Evolutionary conservation across 2,888 invertebrate genomes (phyloP), one percentile per base, ranked within the genome.

Genomic region (Xestobium rufovillosum): DNA sequence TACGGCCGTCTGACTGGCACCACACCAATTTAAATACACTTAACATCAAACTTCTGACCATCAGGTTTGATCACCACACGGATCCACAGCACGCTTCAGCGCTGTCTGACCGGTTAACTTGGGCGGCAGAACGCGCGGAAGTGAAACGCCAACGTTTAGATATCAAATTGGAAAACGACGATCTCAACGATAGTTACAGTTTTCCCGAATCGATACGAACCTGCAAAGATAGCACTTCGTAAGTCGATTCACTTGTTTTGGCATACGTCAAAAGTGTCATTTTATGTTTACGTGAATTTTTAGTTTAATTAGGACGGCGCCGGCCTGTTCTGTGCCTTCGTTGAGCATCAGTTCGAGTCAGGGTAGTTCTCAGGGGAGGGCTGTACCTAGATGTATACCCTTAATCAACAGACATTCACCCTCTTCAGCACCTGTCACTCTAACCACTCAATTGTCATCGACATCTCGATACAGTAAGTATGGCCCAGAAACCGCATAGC

Each of bases 151-250:
- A 70, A 55, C 76, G 76, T 60, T 66, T 75, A 61, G 77, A 76
- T 51, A 75, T 82, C 51, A 83, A 83, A 66, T 61, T 80, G 53
- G 82, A 83, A 65, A 76, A 80, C 55, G 82, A 82, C 58, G 76
- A 81, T 56, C 75, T 78, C 29, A 78, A 73, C 57, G 78, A 77
- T 53, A 76, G 78, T 60, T 83, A 80, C 64, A 69, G 76, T 47
- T 82, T 80, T 63, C 71, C 71, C 39, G 72, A 75, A 50, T 65
- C 68, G 31, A 61, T 58, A 26, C 48, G 54, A 31, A 54, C 48
- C 31, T 60, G 58, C 42, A 62, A 61, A 57, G 62, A 64, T 36
- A 60, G 57, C 40, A 57, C 57, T 37, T 49, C 62, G 66, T 66
- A 58, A 63, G 65, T 60, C 10, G 23, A 31, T 11, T 14, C 4